Evolutionary conservation across 2,113 vertebrate genomes (phyloP), one percentile per base, ranked within the genome.

Genomic region (Nibea coibor): DNA sequence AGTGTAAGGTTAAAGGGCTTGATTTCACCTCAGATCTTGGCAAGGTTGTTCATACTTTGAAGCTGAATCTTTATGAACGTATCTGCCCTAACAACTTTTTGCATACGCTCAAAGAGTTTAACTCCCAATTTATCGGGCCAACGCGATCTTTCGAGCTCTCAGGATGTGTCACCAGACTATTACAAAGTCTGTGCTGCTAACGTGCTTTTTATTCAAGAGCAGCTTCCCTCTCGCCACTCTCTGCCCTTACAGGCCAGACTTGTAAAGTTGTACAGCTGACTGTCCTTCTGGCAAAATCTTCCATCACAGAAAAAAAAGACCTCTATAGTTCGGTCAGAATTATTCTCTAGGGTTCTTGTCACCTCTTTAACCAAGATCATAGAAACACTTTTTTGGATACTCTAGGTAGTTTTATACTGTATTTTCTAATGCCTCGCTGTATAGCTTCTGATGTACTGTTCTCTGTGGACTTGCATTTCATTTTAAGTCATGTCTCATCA

Each of bases 221-320:
- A 17, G 20, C 10, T 42, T 42, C 56, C 14, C 39, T 45, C 50
- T 67, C 5, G 2, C 26, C 54, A 24, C 54, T 43, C 15, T 61
- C 47, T 69, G 24, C 47, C 71, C 35, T 53, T 5, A 10, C 26
- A 51, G 7, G 43, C 53, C n/a, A 16, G 4, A 39, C 48, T 70
- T 56, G 14, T 75, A 20, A 68, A 74, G 63, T 35, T 19, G 14
- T 56, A 3, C 59, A 9, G 4, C 47, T 43, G 17, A 42, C 63
- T 28, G 70, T 80, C 78, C 62, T 64, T 58, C 19, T 31, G 28
- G 53, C 51, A 22, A 31, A 74, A 64, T 78, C 16, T 56, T 20
- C 59, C 31, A 42, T 51, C 53, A 57, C 14, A 64, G 65, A 54
- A 26, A 17, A 47, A 39, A 47, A 39, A 71, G 28, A 51, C 14